A percentile compares a stretch with the other conserved stretches of the same genome.
Conservation (phyloP, 2,888 invertebrate genomes). For the Punctoribates punctum region DNA sequence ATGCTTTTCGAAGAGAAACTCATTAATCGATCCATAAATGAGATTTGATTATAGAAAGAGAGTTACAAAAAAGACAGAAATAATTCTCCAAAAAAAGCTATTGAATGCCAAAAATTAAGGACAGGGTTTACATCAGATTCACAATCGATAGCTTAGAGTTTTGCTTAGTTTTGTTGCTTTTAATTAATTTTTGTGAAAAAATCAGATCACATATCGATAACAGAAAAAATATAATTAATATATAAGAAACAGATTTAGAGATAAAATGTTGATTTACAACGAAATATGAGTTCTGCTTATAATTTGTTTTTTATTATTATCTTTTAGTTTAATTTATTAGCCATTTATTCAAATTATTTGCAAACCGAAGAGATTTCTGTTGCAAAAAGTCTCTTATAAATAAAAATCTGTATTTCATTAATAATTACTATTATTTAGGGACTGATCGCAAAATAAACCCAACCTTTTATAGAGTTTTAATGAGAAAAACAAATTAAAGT, state of each 20-base stretch:
- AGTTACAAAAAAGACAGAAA: not conserved
- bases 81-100: not conserved
- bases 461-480: too few species aligned
- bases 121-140: slow-evolving; percentile 31
- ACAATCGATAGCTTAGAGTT: slow-evolving; percentile 22
- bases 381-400: not conserved
- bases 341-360: not conserved
- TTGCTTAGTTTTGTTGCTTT: slow-evolving; percentile 10
- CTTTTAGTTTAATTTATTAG: not conserved
- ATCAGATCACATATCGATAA: slow-evolving; percentile 30
- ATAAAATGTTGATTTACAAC: slow-evolving; percentile 35
- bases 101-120: slow-evolving; percentile 34
- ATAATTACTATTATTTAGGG: not conserved
- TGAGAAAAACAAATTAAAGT: too few species aligned
- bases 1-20: not conserved
- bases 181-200: not conserved
- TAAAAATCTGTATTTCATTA: too few species aligned
- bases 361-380: not conserved
- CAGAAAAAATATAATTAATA: slow-evolving; percentile 19
- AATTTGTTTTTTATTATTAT: not conserved
- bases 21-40: not conserved
- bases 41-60: not conserved
- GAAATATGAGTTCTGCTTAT: slow-evolving; percentile 14
- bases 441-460: not conserved
- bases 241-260: slow-evolving; percentile 15